These are phyloP conservation scores for Brachionus paranguensis DNA, from an alignment of 1,140 invertebrate species.

Conservation along the genomic window DNA sequence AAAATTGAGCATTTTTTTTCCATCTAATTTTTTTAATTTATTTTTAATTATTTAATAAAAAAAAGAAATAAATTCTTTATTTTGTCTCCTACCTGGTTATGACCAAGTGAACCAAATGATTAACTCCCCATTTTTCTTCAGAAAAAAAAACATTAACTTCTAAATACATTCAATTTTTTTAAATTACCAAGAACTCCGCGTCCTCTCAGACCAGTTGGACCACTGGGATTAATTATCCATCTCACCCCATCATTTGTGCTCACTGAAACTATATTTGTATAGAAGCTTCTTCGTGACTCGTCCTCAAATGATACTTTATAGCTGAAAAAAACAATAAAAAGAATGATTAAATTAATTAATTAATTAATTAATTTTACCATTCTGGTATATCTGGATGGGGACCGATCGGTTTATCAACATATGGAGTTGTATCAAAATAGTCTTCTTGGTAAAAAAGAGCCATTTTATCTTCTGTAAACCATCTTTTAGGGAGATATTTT, in stretches of 20 bases:
- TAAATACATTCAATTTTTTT: neutral
- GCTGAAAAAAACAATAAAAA: neutral
- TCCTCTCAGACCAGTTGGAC: slow-evolving; percentile 65
- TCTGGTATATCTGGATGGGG: neutral
- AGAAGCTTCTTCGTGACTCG: neutral
- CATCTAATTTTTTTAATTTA: neutral
- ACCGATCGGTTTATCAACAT: neutral
- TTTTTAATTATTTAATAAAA: neutral
- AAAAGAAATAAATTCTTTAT: neutral
- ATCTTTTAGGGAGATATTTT: neutral
- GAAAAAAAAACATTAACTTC: neutral
- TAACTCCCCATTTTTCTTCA: neutral
- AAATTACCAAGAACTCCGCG: slow-evolving; percentile 66
- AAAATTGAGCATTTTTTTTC: neutral
- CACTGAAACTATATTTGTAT: neutral
- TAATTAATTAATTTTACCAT: neutral
- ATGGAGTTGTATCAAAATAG: neutral
- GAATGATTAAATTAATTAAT: neutral
- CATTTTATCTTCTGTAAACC: neutral
- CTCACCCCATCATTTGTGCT: neutral
- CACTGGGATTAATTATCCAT: slow-evolving; percentile 62
- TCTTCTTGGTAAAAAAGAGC: neutral
- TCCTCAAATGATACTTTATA: neutral
- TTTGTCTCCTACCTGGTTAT: neutral
- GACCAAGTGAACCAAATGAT: neutral